Evolutionary conservation across 2,888 invertebrate species (phyloP).

Genomic region (Charanyca ferruginea): DNA sequence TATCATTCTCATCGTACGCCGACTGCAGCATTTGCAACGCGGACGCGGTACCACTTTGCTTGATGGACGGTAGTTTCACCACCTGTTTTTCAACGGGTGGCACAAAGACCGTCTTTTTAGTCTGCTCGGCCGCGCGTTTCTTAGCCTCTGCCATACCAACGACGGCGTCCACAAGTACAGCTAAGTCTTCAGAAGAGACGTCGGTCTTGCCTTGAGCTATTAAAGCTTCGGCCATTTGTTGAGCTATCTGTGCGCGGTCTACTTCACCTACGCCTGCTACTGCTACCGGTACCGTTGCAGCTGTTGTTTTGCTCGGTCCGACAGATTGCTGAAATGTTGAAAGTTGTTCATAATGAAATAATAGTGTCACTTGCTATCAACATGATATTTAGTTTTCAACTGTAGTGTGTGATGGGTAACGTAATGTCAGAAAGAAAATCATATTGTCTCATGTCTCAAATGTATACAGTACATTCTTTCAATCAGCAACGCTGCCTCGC

Average conservation of each 20-base stretch:
- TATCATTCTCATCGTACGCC: constrained; percentile 86
- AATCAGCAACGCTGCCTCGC: no score
- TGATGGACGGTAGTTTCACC: not conserved
- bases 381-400: no score
- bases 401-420: no score
- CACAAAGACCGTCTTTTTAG: constrained; percentile 57
- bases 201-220: constrained; percentile 95
- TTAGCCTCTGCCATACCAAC: constrained; percentile 89
- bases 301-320: constrained; percentile 73
- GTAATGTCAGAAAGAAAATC: no score
- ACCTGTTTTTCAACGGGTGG: constrained; percentile 18
- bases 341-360: not conserved
- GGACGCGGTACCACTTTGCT: constrained; percentile 73
- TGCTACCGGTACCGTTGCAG: constrained; percentile 93
- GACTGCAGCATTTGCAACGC: constrained; percentile 87
- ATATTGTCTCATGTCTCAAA: no score
- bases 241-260: constrained; percentile 95
- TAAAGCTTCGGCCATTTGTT: constrained; percentile 95
- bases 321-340: constrained; percentile 70
- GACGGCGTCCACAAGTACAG: constrained; percentile 95
- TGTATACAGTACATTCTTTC: no score
- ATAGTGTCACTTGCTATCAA: no score
- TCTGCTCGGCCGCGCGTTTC: constrained; percentile 78
- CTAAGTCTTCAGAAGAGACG: constrained; percentile 95
- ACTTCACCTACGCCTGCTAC: constrained; percentile 94